Percentiles rank a stretch among this genome's conserved stretches.
phyloP scores from a whole-genome alignment of 2,797 vertebrate species.

The Fistularia commersonii region DNA sequence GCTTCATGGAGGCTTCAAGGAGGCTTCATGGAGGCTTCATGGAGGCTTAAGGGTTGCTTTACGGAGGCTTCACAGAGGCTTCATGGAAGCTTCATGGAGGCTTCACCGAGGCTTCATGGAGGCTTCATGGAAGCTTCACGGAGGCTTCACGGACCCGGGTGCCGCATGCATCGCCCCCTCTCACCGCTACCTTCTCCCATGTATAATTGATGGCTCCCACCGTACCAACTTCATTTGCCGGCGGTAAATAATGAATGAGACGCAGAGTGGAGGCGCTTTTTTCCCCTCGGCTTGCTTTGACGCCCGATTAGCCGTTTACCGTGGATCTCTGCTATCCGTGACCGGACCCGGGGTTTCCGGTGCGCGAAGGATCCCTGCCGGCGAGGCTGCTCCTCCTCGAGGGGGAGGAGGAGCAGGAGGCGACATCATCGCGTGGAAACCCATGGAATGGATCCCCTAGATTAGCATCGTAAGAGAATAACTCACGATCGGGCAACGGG shows the following conservation, averaged over 20 bases:
- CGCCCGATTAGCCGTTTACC: constrained; percentile 61
- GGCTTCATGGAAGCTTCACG: no score
- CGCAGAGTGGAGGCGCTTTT: constrained; percentile 62
- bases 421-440: neutral
- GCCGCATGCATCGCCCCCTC: constrained; percentile 37
- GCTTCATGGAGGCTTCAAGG: no score
- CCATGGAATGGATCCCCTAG: constrained; percentile 2
- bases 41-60: no score
- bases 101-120: no score
- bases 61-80: no score
- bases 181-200: constrained; percentile 68
- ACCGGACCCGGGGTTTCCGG: constrained; percentile 44
- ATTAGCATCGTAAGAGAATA: constrained; percentile 11
- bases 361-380: constrained; percentile 14
- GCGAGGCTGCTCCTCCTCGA: constrained; percentile 5
- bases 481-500: constrained; percentile 18
- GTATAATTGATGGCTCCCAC: constrained; percentile 78
- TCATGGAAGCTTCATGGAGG: no score
- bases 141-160: no score
- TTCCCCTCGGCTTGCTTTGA: constrained; percentile 67
- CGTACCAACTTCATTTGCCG: constrained; percentile 77
- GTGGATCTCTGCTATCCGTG: constrained; percentile 51
- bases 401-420: neutral
- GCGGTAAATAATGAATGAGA: constrained; percentile 79
- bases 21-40: no score